Conservation (phyloP, 2,113 vertebrate genomes). For the Oenanthe melanoleuca region DNA sequence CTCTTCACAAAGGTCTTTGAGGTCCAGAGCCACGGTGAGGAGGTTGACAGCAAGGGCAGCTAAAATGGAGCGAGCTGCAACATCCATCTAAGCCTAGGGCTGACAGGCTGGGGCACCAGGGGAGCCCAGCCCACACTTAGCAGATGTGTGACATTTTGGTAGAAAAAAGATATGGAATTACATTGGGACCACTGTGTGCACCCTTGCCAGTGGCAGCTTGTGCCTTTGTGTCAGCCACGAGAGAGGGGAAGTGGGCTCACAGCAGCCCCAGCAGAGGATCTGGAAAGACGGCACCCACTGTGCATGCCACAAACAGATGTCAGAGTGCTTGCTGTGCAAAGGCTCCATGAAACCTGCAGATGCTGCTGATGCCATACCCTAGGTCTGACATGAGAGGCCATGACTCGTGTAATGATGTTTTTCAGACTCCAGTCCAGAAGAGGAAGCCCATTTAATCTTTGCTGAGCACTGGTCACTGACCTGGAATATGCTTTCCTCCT, state of each 20-base stretch:
- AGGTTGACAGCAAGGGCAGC: neutral
- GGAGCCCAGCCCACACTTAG: neutral
- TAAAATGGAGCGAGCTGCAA: neutral
- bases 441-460: neutral
- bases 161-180: neutral
- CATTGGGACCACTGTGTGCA: neutral
- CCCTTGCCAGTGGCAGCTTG: neutral
- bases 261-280: neutral
- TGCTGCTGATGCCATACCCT: constrained; percentile 8
- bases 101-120: neutral
- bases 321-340: neutral
- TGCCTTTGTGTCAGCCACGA: neutral
- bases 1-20: neutral
- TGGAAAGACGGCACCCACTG: neutral
- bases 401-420: neutral
- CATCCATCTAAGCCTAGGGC: neutral
- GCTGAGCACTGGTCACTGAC: neutral
- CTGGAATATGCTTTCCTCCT: neutral
- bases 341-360: constrained; percentile 42
- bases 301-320: constrained; percentile 56
- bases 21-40: neutral
- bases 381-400: constrained; percentile 13
- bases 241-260: neutral
- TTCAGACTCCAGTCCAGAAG: neutral
- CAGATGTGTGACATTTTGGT: neutral